Conservation (phyloP, 1,140 invertebrate species). For the Ericerus pela region DNA sequence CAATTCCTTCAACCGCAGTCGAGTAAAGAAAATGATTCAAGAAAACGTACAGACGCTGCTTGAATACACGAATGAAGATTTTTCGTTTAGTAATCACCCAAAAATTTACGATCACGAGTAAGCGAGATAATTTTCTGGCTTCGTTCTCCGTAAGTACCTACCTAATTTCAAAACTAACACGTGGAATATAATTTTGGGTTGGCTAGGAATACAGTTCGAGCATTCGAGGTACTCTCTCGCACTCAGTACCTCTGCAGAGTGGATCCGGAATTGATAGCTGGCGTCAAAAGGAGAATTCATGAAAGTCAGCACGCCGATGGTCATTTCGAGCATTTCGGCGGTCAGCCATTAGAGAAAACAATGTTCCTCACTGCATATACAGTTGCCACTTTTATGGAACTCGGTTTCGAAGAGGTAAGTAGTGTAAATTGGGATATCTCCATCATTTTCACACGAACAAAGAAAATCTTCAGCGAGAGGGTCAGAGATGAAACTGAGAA, state of each 20-base stretch:
- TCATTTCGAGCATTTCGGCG: constrained; percentile 30
- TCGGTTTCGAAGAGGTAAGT: constrained; percentile 40
- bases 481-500: too few species aligned
- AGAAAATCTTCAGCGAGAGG: too few species aligned
- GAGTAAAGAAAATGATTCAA: constrained; percentile 10
- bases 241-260: constrained; percentile 40
- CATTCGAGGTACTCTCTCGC: constrained; percentile 40
- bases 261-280: constrained; percentile 39
- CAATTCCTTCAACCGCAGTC: background rate
- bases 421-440: constrained; percentile 19
- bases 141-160: too few species aligned
- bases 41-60: constrained; percentile 38
- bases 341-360: constrained; percentile 33
- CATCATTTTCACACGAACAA: too few species aligned
- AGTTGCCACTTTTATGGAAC: constrained; percentile 38
- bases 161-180: too few species aligned
- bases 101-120: constrained; percentile 38
- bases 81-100: constrained; percentile 46
- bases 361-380: constrained; percentile 44
- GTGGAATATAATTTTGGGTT: too few species aligned
- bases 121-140: too few species aligned
- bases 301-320: constrained; percentile 40
- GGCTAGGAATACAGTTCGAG: constrained; percentile 38
- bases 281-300: constrained; percentile 42
- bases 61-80: constrained; percentile 40